Base-by-base conservation (phyloP, 2,113 vertebrate genomes). In the Melanerpes aurifrons region DNA sequence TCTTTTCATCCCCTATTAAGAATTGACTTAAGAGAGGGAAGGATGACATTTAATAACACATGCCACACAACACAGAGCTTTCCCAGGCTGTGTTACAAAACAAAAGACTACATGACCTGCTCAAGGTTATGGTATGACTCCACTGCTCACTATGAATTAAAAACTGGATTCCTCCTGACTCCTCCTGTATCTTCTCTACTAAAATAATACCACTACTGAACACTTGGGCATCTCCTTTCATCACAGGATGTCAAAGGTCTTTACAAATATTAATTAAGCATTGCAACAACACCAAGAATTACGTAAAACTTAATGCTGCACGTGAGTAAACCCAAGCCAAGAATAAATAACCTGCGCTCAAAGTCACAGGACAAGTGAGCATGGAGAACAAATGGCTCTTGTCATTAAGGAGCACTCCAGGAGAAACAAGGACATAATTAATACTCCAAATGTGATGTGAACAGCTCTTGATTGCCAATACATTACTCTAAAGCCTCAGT, bases 241-340 rank as follows among this genome's bases (percentile, higher is more conserved):
- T 94, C 93, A 86, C 72, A 87, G 89, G 82, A 96, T 91, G 92
- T 74, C 76, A 83, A 86, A 96, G 72, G 66, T 37, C 61, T 91
- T 91, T 87, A 82, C 80, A 94, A 96, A 91, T 96, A 94, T 90
- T 92, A 96, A 94, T 95, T 93, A 94, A 74, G 66, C 72, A 81
- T 90, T 95, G 82, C 93, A 95, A 45, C 91, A 94, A 82, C 82
- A 32, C 72, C 75, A 68, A 74, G 69, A 35, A 84, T 70, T 75
- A 92, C 35, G 45, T 86, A 92, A 94, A 95, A 94, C 87, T 86
- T 93, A 92, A 94, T 83, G 89, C 85, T 48, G 45, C 57, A 84
- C 77, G 86, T 96, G 95, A 96, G 87, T 94, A 96, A 95, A 92
- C 85, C 93, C 93, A 91, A 91, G 82, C 93, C 87, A 71, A 75